Evolutionary conservation across 2,797 vertebrate species (phyloP).

Genomic region (Onychomys torridus): DNA sequence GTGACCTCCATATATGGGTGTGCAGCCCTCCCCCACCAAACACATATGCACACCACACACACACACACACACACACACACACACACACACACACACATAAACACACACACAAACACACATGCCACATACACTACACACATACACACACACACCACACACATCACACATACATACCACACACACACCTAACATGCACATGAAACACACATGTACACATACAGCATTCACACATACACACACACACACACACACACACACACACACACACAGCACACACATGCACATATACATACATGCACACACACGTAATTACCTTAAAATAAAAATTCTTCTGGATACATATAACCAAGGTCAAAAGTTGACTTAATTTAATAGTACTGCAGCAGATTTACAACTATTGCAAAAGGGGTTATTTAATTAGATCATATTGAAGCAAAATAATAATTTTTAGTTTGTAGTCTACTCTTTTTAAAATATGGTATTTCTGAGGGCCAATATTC

Average conservation of each 20-base stretch:
- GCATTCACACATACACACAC: background rate
- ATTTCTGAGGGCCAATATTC: background rate
- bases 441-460: background rate
- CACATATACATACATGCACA: too few species aligned
- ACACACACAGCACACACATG: background rate
- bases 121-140: too few species aligned
- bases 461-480: background rate
- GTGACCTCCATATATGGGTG: background rate
- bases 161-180: too few species aligned
- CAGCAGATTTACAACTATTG: background rate
- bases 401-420: background rate
- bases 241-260: background rate
- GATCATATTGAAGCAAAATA: background rate
- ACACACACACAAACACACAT: too few species aligned
- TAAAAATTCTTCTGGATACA: background rate
- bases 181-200: background rate
- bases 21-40: too few species aligned
- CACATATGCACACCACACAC: too few species aligned
- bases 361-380: background rate
- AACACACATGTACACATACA: too few species aligned
- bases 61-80: too few species aligned
- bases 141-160: too few species aligned
- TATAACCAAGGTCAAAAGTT: background rate
- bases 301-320: background rate
- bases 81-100: too few species aligned